Conservation (phyloP, 1,140 invertebrate species). For the Aphelenchoides besseyi region DNA sequence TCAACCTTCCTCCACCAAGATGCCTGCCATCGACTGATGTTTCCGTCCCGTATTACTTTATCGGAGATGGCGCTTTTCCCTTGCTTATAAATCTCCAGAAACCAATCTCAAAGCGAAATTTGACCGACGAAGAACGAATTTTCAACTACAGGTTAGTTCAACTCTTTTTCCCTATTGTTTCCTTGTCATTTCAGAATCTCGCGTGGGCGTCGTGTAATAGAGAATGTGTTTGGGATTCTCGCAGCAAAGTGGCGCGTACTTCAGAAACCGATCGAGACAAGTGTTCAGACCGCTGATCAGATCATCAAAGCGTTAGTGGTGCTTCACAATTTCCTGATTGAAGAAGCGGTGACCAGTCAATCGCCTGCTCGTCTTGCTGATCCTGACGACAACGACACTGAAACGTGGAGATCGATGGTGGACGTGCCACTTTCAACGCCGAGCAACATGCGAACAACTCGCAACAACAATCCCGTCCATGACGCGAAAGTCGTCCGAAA, state of each 20-base stretch:
- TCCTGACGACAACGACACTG: background rate
- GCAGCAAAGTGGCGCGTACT: conserved; percentile 20
- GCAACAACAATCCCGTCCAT: background rate
- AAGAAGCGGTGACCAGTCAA: conserved; percentile 13
- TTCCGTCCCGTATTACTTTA: background rate
- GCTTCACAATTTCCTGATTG: conserved; percentile 29
- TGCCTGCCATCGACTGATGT: background rate
- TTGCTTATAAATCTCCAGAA: background rate
- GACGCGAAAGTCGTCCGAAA: background rate
- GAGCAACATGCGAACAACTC: background rate
- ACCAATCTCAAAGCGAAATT: background rate
- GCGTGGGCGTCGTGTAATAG: conserved; percentile 23
- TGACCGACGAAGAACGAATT: background rate
- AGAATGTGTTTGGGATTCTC: conserved; percentile 22
- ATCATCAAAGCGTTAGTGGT: conserved; percentile 19
- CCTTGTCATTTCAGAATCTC: conserved; percentile 7
- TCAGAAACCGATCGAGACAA: conserved; percentile 27
- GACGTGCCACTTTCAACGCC: background rate
- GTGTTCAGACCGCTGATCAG: conserved; percentile 8
- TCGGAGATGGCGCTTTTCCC: background rate
- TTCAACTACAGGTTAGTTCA: background rate
- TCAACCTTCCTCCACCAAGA: background rate
- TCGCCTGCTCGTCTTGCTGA: background rate
- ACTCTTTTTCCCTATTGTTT: background rate
- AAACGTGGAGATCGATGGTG: background rate